phyloP scores from a whole-genome alignment of 2,113 vertebrate species.

The Varanus komodoensis region DNA sequence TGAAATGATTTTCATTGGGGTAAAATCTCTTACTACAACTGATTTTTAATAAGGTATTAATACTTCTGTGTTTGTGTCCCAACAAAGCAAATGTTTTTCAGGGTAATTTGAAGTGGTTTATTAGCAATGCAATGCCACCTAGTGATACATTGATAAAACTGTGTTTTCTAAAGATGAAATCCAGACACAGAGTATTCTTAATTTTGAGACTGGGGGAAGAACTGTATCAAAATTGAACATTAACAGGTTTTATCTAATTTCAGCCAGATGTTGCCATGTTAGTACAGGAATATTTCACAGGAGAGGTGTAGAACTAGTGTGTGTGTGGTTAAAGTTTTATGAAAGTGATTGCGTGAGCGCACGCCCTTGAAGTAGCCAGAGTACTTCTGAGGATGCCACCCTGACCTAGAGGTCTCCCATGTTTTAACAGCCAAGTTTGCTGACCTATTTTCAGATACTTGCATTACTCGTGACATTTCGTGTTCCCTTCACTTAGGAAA shows the following conservation, averaged over 20 bases:
- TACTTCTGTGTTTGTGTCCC: background rate
- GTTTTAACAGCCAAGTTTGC: background rate
- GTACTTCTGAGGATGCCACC: background rate
- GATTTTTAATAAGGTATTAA: background rate
- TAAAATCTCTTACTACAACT: background rate
- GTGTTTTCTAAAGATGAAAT: background rate
- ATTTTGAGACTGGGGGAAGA: background rate
- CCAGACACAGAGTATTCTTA: background rate
- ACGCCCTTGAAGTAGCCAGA: background rate
- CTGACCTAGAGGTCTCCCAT: background rate
- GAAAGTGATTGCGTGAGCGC: background rate
- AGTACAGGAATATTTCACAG: background rate
- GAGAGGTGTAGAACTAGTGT: background rate
- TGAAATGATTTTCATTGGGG: background rate
- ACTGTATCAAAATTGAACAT: background rate
- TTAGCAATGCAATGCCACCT: background rate
- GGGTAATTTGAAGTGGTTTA: background rate
- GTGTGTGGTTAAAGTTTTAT: no score
- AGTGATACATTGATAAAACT: background rate
- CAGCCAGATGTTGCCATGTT: background rate
- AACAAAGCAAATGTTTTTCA: background rate
- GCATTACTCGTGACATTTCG: background rate
- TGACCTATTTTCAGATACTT: background rate
- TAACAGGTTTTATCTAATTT: background rate
- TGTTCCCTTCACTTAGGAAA: background rate